Conservation (phyloP, 2,888 invertebrate species). For the Scelioninae gen. 1 region DNA sequence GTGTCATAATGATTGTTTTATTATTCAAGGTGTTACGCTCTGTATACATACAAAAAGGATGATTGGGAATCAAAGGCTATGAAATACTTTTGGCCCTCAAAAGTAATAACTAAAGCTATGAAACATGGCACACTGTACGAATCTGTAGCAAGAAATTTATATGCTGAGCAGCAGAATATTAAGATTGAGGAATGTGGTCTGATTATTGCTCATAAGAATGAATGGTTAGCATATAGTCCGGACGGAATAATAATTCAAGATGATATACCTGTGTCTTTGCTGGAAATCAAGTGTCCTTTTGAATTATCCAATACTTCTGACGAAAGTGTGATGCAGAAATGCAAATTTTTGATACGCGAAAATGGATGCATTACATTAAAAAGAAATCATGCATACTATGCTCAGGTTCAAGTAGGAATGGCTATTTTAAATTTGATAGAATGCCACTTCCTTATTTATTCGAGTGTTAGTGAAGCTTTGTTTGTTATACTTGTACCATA, state of each 20-base stretch:
- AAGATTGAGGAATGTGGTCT: conserved; percentile 28
- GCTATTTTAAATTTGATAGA: conserved; percentile 27
- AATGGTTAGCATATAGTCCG: conserved; percentile 34
- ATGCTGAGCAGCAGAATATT: background rate
- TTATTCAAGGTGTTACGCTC: conserved; percentile 47
- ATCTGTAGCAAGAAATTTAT: conserved; percentile 22
- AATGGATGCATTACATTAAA: conserved; percentile 9
- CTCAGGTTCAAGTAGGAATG: conserved; percentile 43
- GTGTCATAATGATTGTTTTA: background rate
- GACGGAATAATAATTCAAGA: conserved; percentile 33
- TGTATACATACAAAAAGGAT: conserved; percentile 48
- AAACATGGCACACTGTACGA: conserved; percentile 30
- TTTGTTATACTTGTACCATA: conserved; percentile 1
- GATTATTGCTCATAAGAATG: conserved; percentile 11
- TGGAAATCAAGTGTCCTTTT: conserved; percentile 43
- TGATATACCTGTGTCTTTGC: background rate
- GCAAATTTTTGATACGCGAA: conserved; percentile 10
- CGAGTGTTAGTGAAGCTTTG: conserved; percentile 1
- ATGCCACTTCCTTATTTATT: conserved; percentile 37
- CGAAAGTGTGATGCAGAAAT: conserved; percentile 7
- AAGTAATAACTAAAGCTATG: conserved; percentile 22
- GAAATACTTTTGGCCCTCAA: conserved; percentile 51
- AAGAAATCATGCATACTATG: conserved; percentile 46
- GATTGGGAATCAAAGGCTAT: conserved; percentile 35
- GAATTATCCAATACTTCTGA: background rate